These are phyloP conservation scores for Neodiprion virginianus DNA, from an alignment of 1,140 invertebrate species.

Conservation along the genomic window DNA sequence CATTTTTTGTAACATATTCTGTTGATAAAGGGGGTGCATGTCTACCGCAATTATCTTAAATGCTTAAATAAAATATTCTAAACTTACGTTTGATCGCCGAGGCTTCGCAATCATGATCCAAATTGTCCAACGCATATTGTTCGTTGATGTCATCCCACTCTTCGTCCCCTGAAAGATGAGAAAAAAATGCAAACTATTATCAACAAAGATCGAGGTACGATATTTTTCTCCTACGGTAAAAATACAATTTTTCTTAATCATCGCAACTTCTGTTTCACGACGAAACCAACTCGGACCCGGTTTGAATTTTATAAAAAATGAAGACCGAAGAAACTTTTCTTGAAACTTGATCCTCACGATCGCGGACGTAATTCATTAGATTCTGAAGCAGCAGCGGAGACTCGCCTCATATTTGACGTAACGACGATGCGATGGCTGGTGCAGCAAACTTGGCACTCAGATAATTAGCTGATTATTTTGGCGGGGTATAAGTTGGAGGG, in stretches of 20 bases:
- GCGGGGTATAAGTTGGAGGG: background rate
- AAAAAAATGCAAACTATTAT: constrained; percentile 30
- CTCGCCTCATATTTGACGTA: background rate
- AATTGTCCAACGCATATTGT: constrained; percentile 46
- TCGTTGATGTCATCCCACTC: constrained; percentile 51
- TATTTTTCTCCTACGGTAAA: constrained; percentile 23
- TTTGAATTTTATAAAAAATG: background rate
- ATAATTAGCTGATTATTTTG: constrained; percentile 20
- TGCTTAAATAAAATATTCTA: background rate
- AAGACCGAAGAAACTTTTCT: background rate
- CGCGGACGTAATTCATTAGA: background rate
- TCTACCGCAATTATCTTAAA: too few relatives aligned
- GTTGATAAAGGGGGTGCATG: too few relatives aligned
- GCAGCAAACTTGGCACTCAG: constrained; percentile 23
- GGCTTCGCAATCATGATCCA: constrained; percentile 39
- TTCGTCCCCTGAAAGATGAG: constrained; percentile 49
- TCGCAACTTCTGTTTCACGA: too few relatives aligned
- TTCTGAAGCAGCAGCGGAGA: background rate
- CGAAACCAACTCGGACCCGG: too few relatives aligned
- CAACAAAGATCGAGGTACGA: constrained; percentile 32
- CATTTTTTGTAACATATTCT: too few relatives aligned
- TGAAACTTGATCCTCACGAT: background rate
- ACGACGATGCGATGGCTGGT: background rate
- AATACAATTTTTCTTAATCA: too few relatives aligned
- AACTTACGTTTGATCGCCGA: background rate